Evolutionary conservation across 2,113 vertebrate species (phyloP), one percentile per base, ranked within the genome.

Genomic region (Xyliphius kryptos): DNA sequence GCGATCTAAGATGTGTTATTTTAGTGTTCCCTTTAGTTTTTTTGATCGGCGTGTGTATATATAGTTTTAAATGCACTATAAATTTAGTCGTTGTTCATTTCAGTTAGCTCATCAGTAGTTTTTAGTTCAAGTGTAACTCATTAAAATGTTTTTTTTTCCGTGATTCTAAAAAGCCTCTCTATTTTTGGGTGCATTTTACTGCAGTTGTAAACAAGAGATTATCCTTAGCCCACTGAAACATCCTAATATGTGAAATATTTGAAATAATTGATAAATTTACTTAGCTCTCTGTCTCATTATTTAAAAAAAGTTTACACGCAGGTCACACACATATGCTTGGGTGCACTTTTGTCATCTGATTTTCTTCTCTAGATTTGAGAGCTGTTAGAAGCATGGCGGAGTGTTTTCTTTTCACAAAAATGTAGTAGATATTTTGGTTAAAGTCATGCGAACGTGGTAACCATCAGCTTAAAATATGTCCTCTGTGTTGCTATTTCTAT

Each of bases 161-260:
- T n/a, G n/a, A 38, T 63, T 49, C 12, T 37, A 61, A 70, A 49
- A n/a, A n/a, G n/a, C n/a, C n/a, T 5, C 7, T 52, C 63, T 72
- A 63, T 72, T 63, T 67, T 67, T 22, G 54, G 40, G 16, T 62
- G 10, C 17, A 44, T 52, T 71, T 66, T 66, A 41, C n/a, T n/a
- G n/a, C n/a, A n/a, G n/a, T n/a, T n/a, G n/a, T n/a, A n/a, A n/a
- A n/a, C n/a, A 12, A n/a, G 40, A 19, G 43, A 16, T 55, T 72
- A 63, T 72, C 59, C 16, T 63, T 59, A 52, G 54, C 54, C 21
- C 58, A 43, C 15, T 32, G 54, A 67, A 40, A n/a, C 47, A 43
- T 43, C n/a, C n/a, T n/a, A n/a, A n/a, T n/a, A n/a, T n/a, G n/a
- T n/a, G n/a, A n/a, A n/a, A n/a, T n/a, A n/a, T n/a, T n/a, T n/a